Percentiles rank a stretch among this genome's conserved stretches.
These are phyloP conservation scores for Strix uralensis DNA, from an alignment of 2,113 vertebrate species.

Conservation along the genomic window DNA sequence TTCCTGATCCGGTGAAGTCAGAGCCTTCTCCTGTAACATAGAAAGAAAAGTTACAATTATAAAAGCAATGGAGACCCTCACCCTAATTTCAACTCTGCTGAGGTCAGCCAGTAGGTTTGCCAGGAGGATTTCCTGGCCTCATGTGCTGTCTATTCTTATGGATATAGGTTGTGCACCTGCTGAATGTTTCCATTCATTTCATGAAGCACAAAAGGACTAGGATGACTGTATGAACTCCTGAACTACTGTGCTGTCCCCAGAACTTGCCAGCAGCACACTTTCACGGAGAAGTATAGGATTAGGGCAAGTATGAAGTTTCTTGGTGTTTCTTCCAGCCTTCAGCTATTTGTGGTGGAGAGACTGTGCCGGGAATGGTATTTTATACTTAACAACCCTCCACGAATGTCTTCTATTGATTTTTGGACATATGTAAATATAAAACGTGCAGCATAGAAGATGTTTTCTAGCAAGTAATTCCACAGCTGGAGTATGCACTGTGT, in stretches of 20 bases:
- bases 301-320: not conserved
- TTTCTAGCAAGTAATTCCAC: not conserved
- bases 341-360: not conserved
- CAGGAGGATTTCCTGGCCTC: not conserved
- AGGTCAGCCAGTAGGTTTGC: not conserved
- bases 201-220: not conserved
- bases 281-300: not conserved
- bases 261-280: not conserved
- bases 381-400: not conserved
- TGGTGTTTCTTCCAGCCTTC: not conserved
- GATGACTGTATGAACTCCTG: not conserved
- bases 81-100: not conserved
- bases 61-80: not conserved
- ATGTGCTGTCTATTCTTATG: not conserved
- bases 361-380: not conserved
- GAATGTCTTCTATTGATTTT: not conserved
- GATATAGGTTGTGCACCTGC: not conserved
- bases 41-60: not conserved
- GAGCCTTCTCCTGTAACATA: constrained; percentile 57
- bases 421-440: not conserved
- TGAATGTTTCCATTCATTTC: not conserved
- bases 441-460: not conserved
- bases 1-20: constrained; percentile 49
- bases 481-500: not conserved
- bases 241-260: not conserved